These are phyloP conservation scores for Aplodontia rufa DNA, from an alignment of 2,113 vertebrate genomes.

Conservation along the genomic window DNA sequence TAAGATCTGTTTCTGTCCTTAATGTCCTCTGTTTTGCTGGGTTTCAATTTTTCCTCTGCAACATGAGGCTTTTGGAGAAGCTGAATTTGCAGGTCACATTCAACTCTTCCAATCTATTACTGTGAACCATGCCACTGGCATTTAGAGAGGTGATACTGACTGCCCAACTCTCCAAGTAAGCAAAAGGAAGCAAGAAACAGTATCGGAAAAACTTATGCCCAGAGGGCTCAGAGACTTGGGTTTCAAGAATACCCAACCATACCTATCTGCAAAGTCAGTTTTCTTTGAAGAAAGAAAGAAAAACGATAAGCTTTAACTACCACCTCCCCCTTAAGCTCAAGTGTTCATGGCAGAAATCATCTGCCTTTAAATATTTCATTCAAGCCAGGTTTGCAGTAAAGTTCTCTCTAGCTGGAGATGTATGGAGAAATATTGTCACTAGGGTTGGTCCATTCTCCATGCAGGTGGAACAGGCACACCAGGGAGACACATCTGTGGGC, in stretches of 20 bases:
- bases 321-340: not conserved
- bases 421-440: not conserved
- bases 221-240: not conserved
- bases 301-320: not conserved
- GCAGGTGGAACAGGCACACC: accelerated
- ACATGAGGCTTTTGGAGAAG: not conserved
- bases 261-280: not conserved
- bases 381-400: not conserved
- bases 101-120: not conserved
- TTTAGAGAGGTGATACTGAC: not conserved
- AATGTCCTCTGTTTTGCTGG: too few species aligned
- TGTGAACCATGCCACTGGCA: not conserved
- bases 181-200: not conserved
- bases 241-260: not conserved
- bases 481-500: not conserved
- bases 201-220: not conserved
- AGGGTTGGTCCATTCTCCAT: not conserved
- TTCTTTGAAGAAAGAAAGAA: not conserved
- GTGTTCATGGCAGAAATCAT: not conserved
- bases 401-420: not conserved
- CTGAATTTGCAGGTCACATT: not conserved
- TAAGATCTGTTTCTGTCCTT: not conserved
- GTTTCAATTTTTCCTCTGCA: not conserved
- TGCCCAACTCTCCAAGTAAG: not conserved
- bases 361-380: not conserved